Evolutionary conservation across 2,797 vertebrate genomes (phyloP), one percentile per base, ranked within the genome.

Genomic region (Hylomyscus alleni): DNA sequence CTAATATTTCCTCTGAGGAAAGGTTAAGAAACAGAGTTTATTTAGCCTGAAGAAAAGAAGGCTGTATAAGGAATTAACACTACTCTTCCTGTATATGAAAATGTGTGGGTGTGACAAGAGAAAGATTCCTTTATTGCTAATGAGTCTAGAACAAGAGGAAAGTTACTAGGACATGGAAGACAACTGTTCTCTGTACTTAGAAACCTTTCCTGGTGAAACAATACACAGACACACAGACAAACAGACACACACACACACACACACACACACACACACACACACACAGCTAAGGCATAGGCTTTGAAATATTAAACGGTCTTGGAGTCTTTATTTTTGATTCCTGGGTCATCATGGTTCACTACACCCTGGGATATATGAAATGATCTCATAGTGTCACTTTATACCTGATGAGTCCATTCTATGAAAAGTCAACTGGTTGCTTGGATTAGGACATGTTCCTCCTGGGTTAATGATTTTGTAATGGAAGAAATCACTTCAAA

Each of bases 1-100:
- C 94, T 95, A 98, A 97, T 96, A 97, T 92, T 94, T 93, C 97
- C 96, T 96, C 91, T 73, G 95, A 95, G 97, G 84, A 93, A 96
- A 98, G 95, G 84, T 76, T 96, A 87, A 97, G 90, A 93, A 97
- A 91, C 72, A 6, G 89, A 93, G 93, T 98, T 98, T 97, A 97
- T 97, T 97, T 96, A 97, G 95, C 95, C 91, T 92, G 76, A 69
- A 97, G 96, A 85, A 96, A 94, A 89, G 89, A 95, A 97, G 85
- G 15, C 94, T 77, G 91, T 96, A 88, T 85, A 94, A 96, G 94
- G 92, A 95, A 96, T 96, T 95, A 95, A 94, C 91, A 97, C 90
- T 88, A 67, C 26, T 97, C 95, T 86, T 96, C 29, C 31, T 76
- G 76, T 90, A 96, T 82, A 93, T 96, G 80, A 94, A 97, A 92